Conservation (phyloP, 1,140 invertebrate genomes). For the Apis laboriosa region DNA sequence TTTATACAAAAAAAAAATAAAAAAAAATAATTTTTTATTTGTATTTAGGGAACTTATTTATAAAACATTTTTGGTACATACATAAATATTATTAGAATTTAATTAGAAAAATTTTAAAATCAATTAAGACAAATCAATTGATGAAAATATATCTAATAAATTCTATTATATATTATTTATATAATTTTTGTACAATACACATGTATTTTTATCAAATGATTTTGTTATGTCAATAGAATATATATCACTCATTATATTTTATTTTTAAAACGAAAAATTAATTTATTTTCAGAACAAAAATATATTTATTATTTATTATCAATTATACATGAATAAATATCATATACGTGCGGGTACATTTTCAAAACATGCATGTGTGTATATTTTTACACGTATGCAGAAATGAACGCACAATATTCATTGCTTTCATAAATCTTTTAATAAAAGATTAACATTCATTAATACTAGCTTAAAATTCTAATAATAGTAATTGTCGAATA, state of each 20-base stretch:
- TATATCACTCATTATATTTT: conserved; percentile 4
- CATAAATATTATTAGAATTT: conserved; percentile 2
- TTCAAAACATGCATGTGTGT: background rate
- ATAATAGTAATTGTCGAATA: conserved; percentile 23
- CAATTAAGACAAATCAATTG: background rate
- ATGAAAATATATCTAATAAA: background rate
- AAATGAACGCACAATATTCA: conserved; percentile 7
- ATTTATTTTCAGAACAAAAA: too few species aligned
- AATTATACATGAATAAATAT: background rate
- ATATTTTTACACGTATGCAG: conserved; percentile 12
- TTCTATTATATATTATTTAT: too few species aligned
- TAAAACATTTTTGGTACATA: conserved; percentile 8
- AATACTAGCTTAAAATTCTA: conserved; percentile 43
- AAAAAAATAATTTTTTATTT: conserved; percentile 9
- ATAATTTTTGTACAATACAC: background rate
- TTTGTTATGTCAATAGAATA: background rate
- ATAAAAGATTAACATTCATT: conserved; percentile 39
- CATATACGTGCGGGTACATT: background rate
- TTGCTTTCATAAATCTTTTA: background rate
- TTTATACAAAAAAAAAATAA: background rate
- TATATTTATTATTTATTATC: background rate
- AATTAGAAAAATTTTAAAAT: too few species aligned
- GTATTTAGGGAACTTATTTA: conserved; percentile 4
- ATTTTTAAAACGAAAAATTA: background rate
- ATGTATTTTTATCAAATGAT: conserved; percentile 5